A percentile compares a stretch with the other conserved stretches of the same genome.
These are phyloP conservation scores for Acrocera orbiculus DNA, from an alignment of 2,888 invertebrate genomes.

Conservation along the genomic window DNA sequence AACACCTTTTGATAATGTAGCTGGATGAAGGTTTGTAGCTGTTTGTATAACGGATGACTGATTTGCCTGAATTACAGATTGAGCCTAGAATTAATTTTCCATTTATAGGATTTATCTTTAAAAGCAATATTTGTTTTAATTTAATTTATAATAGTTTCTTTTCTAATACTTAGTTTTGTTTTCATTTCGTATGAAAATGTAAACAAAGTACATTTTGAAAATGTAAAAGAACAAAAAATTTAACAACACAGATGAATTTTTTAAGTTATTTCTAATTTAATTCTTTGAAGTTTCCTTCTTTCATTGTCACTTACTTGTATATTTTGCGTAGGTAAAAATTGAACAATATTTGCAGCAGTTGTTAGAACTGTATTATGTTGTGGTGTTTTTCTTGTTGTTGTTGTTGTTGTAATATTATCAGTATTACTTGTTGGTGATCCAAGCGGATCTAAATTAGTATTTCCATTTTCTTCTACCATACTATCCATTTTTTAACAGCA, in stretches of 20 bases:
- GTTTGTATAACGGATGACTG: constrained; percentile 93
- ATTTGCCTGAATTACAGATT: constrained; percentile 90
- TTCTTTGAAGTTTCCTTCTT: too few species aligned
- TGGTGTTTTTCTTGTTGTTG: constrained; percentile 20
- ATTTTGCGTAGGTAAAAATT: constrained; percentile 55
- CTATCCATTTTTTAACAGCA: constrained; percentile 59
- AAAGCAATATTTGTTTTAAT: too few species aligned
- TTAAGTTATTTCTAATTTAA: too few species aligned
- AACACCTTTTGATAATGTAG: constrained; percentile 72
- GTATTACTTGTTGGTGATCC: constrained; percentile 34
- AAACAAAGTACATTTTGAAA: too few species aligned
- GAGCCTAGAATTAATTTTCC: constrained; percentile 48
- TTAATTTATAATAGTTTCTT: too few species aligned
- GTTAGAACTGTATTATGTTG: constrained; percentile 31
- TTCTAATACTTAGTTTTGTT: too few species aligned
- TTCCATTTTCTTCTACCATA: constrained; percentile 84
- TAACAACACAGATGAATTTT: constrained; percentile 3
- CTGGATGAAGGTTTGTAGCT: constrained; percentile 65
- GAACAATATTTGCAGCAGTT: constrained; percentile 62
- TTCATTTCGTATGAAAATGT: too few species aligned
- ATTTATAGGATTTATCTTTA: too few species aligned
- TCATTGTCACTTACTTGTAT: constrained; percentile 39
- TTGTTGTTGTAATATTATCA: constrained; percentile 38
- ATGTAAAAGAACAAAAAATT: not conserved
- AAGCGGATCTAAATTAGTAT: constrained; percentile 37